phyloP scores from a whole-genome alignment of 2,113 vertebrate genomes.

The Colossoma macropomum region DNA sequence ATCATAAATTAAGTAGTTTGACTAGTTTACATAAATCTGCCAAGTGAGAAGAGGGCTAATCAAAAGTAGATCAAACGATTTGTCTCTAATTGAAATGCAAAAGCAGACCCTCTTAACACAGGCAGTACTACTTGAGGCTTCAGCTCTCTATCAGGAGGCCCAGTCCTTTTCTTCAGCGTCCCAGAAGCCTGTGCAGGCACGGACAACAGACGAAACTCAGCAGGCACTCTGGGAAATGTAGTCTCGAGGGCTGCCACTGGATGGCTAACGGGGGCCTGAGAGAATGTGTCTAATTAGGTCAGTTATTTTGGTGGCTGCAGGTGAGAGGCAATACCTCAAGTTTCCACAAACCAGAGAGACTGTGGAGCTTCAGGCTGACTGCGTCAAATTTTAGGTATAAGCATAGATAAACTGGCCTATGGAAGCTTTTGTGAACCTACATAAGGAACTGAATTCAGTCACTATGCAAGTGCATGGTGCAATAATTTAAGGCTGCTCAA shows the following conservation, averaged over 20 bases:
- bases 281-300: constrained; percentile 50
- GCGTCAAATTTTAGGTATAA: neutral
- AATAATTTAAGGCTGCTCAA: neutral
- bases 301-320: constrained; percentile 38
- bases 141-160: constrained; percentile 10
- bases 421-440: neutral
- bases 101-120: constrained; percentile 29
- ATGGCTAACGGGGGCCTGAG: neutral
- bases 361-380: neutral
- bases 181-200: constrained; percentile 7
- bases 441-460: neutral
- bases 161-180: constrained; percentile 10
- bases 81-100: constrained; percentile 63
- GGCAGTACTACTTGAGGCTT: constrained; percentile 17
- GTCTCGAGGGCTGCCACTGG: constrained; percentile 20
- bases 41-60: constrained; percentile 45
- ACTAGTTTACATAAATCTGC: constrained; percentile 55
- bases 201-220: constrained; percentile 26
- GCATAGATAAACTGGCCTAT: neutral
- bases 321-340: constrained; percentile 34
- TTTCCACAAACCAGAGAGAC: constrained; percentile 17
- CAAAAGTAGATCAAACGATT: constrained; percentile 58
- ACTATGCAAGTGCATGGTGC: neutral
- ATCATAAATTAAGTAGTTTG: constrained; percentile 62
- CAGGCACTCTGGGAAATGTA: constrained; percentile 25